Conservation (phyloP, 2,888 invertebrate genomes). For the Tachystola acroxantha region DNA sequence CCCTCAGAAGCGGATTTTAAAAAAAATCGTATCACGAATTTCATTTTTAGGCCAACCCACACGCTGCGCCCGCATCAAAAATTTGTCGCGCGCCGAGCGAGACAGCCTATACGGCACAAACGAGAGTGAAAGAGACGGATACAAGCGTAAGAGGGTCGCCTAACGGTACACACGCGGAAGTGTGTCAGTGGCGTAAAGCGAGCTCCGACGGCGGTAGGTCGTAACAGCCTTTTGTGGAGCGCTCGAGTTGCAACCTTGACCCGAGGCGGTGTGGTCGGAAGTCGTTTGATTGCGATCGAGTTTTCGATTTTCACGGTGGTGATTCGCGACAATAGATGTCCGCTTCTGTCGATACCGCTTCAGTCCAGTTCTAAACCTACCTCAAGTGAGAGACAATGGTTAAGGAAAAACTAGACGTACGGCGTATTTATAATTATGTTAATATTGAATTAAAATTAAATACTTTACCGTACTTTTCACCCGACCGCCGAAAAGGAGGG, state of each 20-base stretch:
- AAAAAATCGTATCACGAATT: conserved; percentile 69
- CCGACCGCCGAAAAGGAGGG: no score
- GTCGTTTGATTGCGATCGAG: conserved; percentile 35
- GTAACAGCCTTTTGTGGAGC: conserved; percentile 36
- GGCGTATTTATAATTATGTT: background rate
- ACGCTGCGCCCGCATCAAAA: conserved; percentile 71
- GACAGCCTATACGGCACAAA: conserved; percentile 42
- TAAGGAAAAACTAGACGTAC: conserved; percentile 8
- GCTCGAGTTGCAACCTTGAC: conserved; percentile 63
- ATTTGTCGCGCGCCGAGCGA: conserved; percentile 68
- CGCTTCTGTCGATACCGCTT: conserved; percentile 57
- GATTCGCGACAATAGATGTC: conserved; percentile 69
- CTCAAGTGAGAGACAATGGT: conserved; percentile 54
- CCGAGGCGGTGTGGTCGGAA: conserved; percentile 38
- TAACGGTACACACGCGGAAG: conserved; percentile 75
- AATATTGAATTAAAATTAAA: background rate
- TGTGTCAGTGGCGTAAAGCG: conserved; percentile 75
- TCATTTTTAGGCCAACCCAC: conserved; percentile 73
- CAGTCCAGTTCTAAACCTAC: conserved; percentile 65
- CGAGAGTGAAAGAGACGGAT: conserved; percentile 71
- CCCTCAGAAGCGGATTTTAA: conserved; percentile 39
- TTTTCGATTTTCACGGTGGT: conserved; percentile 76
- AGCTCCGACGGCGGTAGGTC: conserved; percentile 39
- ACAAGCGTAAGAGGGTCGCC: conserved; percentile 61
- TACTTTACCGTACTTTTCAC: no score